Evolutionary conservation across 2,797 vertebrate genomes (phyloP).

Genomic region (Mormyrops boulengeri): DNA sequence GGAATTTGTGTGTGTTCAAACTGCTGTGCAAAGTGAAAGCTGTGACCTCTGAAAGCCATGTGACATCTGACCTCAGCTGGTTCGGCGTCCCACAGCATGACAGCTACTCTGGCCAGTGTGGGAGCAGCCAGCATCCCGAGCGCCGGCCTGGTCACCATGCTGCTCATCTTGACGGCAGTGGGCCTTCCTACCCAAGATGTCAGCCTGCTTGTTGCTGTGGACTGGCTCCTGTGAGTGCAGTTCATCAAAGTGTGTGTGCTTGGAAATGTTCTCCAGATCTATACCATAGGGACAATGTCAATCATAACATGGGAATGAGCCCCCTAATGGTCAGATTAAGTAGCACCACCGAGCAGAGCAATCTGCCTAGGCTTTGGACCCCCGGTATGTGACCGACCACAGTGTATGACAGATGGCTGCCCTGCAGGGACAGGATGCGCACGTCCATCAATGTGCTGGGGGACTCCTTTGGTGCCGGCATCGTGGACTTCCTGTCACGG

Average conservation of each 20-base stretch:
- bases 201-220: conserved; percentile 80
- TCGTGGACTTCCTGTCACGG: conserved; percentile 68
- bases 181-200: conserved; percentile 77
- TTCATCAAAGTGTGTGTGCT: background rate
- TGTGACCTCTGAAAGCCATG: too few species aligned
- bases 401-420: conserved; percentile 15
- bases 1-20: background rate
- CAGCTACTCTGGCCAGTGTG: conserved; percentile 74
- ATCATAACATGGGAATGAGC: background rate
- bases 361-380: background rate
- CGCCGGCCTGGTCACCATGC: conserved; percentile 76
- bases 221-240: conserved; percentile 81
- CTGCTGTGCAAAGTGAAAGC: background rate
- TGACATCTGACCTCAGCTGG: background rate
- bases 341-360: background rate
- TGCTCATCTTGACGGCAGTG: conserved; percentile 72
- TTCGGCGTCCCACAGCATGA: conserved; percentile 56
- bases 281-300: background rate
- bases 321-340: background rate
- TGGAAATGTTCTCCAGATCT: background rate
- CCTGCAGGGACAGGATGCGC: conserved; percentile 70
- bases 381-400: background rate
- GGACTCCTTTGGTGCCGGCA: conserved; percentile 74
- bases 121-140: conserved; percentile 79
- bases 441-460: conserved; percentile 78